phyloP scores from a whole-genome alignment of 2,113 vertebrate species.

The Plestiodon gilberti region DNA sequence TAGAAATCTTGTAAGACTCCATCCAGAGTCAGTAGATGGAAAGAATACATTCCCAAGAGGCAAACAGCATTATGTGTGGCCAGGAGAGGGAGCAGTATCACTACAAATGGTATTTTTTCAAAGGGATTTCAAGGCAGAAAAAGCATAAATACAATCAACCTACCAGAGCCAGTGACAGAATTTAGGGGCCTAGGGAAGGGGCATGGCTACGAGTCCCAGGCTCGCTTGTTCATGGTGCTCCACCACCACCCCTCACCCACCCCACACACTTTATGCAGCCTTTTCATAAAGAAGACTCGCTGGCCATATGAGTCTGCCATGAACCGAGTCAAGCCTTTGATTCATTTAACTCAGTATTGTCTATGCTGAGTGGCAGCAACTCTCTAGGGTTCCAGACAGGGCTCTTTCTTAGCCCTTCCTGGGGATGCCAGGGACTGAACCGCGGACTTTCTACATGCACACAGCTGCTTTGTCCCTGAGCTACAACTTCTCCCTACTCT shows the following conservation, averaged over 20 bases:
- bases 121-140: neutral
- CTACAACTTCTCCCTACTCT: too few species aligned
- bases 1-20: neutral
- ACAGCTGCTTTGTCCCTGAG: too few species aligned
- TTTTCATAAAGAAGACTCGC: too few species aligned
- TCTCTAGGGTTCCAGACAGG: too few species aligned
- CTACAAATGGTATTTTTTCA: neutral
- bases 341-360: too few species aligned
- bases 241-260: too few species aligned
- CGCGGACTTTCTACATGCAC: too few species aligned
- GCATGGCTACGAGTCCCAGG: too few species aligned
- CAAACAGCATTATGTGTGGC: neutral
- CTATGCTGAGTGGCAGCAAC: too few species aligned
- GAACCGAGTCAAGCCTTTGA: too few species aligned
- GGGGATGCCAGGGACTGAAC: too few species aligned
- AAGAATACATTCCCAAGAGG: neutral
- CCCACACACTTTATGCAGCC: neutral
- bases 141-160: neutral
- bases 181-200: neutral
- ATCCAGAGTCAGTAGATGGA: neutral
- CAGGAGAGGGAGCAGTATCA: neutral
- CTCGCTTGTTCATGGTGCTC: neutral
- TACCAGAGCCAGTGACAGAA: neutral
- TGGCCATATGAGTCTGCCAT: neutral
- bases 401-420: too few species aligned